A percentile compares a stretch with the other conserved stretches of the same genome.
Conservation (phyloP, 2,888 invertebrate species). For the Piscicola geometra region DNA sequence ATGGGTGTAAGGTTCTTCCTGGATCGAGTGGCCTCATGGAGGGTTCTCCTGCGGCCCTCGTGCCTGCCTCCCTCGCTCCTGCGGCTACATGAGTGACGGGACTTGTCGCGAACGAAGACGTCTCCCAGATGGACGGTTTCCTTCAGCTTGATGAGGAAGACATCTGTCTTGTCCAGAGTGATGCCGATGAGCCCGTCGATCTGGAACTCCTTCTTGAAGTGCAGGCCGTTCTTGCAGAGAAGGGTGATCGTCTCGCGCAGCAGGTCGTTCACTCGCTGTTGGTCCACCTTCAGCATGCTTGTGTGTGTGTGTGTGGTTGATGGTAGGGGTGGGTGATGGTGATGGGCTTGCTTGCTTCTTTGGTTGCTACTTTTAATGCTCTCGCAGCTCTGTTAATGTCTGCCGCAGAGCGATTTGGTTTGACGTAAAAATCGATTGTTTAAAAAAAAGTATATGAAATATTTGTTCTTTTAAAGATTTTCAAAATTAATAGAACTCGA, state of each 20-base stretch:
- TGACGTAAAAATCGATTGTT: neutral
- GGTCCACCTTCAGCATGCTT: conserved; percentile 36
- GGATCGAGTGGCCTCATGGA: neutral
- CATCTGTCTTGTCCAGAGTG: conserved; percentile 40
- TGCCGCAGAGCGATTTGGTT: conserved; percentile 5
- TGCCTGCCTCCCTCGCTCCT: neutral
- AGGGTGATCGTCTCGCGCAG: conserved; percentile 40
- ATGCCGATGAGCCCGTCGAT: conserved; percentile 42
- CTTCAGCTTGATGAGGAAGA: conserved; percentile 42
- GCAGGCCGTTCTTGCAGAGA: conserved; percentile 41
- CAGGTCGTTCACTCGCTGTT: conserved; percentile 38
- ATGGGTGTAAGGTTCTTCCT: conserved; percentile 12
- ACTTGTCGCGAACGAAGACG: conserved; percentile 34
- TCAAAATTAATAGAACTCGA: neutral
- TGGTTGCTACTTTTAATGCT: too few relatives aligned
- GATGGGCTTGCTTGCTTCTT: neutral
- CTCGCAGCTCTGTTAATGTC: too few relatives aligned
- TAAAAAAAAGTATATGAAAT: neutral
- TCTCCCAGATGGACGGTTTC: conserved; percentile 38
- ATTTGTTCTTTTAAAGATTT: neutral
- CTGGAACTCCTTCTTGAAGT: conserved; percentile 38
- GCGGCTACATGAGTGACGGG: neutral
- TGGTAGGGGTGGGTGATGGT: neutral
- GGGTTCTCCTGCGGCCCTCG: neutral
- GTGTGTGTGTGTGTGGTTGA: neutral